Conservation (phyloP, 2,888 invertebrate species). For the Mesochorus sp. region DNA sequence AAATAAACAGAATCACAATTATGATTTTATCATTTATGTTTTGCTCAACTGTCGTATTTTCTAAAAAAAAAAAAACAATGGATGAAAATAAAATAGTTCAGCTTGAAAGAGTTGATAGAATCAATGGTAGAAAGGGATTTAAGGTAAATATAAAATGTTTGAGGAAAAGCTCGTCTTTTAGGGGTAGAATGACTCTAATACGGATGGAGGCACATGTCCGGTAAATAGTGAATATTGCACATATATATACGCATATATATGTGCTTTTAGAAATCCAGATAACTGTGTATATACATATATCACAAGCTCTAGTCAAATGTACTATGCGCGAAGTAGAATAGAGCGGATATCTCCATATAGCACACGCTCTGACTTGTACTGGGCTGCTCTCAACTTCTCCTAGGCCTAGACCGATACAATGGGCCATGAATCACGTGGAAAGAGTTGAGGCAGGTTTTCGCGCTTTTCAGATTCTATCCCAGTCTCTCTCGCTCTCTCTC, state of each 20-base stretch:
- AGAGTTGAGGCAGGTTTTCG: conserved; percentile 43
- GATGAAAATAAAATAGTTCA: no score
- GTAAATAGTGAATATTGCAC: not conserved
- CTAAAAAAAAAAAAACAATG: no score
- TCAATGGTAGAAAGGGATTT: no score
- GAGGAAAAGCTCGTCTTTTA: no score
- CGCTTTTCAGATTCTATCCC: conserved; percentile 1
- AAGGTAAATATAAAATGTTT: no score
- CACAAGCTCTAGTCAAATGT: not conserved
- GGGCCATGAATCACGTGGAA: conserved; percentile 47
- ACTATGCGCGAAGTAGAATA: conserved; percentile 25
- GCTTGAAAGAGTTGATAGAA: no score
- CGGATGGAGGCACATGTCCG: no score
- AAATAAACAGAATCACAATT: no score
- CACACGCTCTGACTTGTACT: conserved; percentile 21
- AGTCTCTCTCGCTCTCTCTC: conserved; percentile 13
- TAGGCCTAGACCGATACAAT: conserved; percentile 49
- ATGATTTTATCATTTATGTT: no score
- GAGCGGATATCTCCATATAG: conserved; percentile 2
- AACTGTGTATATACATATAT: conserved; percentile 6
- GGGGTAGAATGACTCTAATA: no score
- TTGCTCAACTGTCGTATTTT: no score
- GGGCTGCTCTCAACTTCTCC: conserved; percentile 27
- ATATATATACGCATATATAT: not conserved
- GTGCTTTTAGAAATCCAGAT: not conserved